phyloP scores from a whole-genome alignment of 2,113 vertebrate species.

The Halcyon senegalensis region DNA sequence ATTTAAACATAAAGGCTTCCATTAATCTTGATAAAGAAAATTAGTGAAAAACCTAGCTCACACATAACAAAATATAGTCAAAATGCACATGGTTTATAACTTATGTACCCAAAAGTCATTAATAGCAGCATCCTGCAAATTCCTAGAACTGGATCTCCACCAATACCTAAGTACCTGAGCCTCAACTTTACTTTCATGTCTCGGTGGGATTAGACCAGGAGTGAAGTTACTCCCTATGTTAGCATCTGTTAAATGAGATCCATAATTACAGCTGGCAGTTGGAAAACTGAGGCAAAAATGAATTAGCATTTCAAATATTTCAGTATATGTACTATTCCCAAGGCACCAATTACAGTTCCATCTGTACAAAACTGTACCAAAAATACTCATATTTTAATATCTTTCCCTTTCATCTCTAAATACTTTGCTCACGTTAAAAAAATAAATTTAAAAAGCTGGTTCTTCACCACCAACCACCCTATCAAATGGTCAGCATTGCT shows the following conservation, averaged over 20 bases:
- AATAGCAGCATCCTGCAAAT: neutral
- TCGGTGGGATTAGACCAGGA: neutral
- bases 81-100: neutral
- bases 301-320: constrained; percentile 65
- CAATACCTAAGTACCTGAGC: neutral
- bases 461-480: neutral
- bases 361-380: constrained; percentile 23
- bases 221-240: constrained; percentile 31
- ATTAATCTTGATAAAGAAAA: neutral
- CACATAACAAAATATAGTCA: neutral
- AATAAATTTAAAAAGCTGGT: neutral
- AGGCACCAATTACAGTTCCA: constrained; percentile 32
- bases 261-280: constrained; percentile 49
- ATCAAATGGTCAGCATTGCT: neutral
- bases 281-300: constrained; percentile 45
- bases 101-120: neutral
- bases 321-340: constrained; percentile 30
- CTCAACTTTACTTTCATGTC: neutral
- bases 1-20: neutral
- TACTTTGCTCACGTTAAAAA: neutral
- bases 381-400: neutral
- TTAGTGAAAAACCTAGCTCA: neutral
- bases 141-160: neutral
- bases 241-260: constrained; percentile 57
- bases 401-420: neutral